phyloP scores from a whole-genome alignment of 2,797 vertebrate genomes.

The Sebastes goodei region DNA sequence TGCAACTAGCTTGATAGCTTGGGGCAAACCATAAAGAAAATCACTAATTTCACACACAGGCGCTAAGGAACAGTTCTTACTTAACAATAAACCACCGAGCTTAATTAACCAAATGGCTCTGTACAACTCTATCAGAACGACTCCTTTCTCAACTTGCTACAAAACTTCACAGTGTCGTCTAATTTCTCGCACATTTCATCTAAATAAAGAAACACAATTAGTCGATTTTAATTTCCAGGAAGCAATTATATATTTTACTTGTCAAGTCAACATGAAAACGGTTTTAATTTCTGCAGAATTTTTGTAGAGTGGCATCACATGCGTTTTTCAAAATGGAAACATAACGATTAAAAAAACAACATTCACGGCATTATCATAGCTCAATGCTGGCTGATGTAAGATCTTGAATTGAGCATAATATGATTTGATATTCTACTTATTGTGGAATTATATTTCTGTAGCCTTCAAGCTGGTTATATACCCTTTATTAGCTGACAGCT shows the following conservation, averaged over 20 bases:
- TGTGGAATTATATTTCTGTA: neutral
- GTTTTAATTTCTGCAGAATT: neutral
- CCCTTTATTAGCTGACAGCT: neutral
- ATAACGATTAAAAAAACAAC: neutral
- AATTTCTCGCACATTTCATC: neutral
- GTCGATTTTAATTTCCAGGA: neutral
- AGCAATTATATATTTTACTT: neutral
- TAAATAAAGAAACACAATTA: neutral
- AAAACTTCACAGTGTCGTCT: neutral
- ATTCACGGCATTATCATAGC: neutral
- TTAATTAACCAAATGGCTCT: slow-evolving; percentile 3
- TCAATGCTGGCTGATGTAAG: neutral
- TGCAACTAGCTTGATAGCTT: neutral
- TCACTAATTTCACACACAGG: neutral
- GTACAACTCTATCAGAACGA: neutral
- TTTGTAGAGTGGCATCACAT: neutral
- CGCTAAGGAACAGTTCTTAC: neutral
- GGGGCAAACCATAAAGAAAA: neutral
- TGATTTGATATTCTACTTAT: neutral
- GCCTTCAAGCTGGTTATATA: neutral
- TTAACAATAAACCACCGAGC: slow-evolving; percentile 4
- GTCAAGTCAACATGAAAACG: neutral
- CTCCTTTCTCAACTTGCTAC: neutral
- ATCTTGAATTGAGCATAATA: neutral
- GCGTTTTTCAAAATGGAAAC: neutral